These are phyloP conservation scores for Guaruba guarouba DNA, from an alignment of 2,113 vertebrate genomes.

Conservation along the genomic window DNA sequence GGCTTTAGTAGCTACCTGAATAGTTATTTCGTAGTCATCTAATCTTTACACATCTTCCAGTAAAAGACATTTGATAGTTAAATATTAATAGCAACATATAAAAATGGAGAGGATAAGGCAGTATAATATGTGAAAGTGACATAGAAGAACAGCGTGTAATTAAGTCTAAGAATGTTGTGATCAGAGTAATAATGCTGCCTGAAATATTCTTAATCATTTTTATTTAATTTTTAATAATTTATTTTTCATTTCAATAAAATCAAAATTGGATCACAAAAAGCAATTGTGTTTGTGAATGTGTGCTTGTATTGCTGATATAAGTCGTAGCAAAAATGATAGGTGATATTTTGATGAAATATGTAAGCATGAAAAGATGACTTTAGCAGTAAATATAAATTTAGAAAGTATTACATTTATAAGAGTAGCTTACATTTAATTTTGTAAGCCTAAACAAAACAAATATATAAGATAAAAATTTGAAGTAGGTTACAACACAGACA, in stretches of 20 bases:
- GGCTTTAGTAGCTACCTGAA: background rate
- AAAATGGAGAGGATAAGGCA: constrained; percentile 19
- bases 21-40: background rate
- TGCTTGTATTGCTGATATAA: background rate
- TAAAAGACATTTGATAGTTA: constrained; percentile 44
- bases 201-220: constrained; percentile 20
- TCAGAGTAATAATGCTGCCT: background rate
- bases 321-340: background rate
- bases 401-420: background rate
- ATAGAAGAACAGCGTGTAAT: constrained; percentile 21
- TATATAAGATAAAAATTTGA: background rate
- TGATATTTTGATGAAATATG: constrained; percentile 48
- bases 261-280: background rate
- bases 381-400: background rate
- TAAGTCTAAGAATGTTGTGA: constrained; percentile 31
- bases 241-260: constrained; percentile 47
- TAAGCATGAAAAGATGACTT: background rate
- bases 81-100: constrained; percentile 43
- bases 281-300: background rate
- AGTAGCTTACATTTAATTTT: background rate
- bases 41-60: constrained; percentile 43
- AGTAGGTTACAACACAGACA: background rate
- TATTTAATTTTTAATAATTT: constrained; percentile 49
- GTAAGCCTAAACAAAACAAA: background rate
- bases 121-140: constrained; percentile 14